Conservation (phyloP, 2,113 vertebrate species). For the Rattus rattus region DNA sequence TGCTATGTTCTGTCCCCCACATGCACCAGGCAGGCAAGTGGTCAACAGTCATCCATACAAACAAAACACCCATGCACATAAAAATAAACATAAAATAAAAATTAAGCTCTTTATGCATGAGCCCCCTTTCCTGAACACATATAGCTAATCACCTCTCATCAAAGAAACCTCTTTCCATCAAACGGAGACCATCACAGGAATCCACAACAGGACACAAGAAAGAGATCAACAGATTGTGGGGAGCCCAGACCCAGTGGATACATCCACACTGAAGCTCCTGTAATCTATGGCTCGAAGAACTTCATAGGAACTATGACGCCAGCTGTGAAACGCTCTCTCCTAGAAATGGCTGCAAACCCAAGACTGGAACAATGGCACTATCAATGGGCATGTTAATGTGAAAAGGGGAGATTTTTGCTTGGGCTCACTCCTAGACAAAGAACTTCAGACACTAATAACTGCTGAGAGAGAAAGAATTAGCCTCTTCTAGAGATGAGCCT, state of each 20-base stretch:
- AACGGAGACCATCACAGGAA: not conserved
- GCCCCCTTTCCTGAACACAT: not conserved
- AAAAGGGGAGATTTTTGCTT: not conserved
- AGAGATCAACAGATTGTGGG: not conserved
- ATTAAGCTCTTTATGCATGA: not conserved
- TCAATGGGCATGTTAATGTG: not conserved
- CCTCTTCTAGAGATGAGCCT: not conserved
- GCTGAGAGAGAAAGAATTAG: not conserved
- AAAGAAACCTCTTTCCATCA: not conserved
- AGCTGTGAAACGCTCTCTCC: not conserved
- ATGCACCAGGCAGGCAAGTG: not conserved
- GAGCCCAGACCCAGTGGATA: not conserved
- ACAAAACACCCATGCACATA: not conserved
- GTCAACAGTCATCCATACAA: not conserved
- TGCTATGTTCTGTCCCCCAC: not conserved
- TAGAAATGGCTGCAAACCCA: not conserved
- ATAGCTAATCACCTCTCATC: not conserved
- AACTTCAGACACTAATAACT: not conserved
- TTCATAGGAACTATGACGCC: not conserved
- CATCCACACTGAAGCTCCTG: not conserved
- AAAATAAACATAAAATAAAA: not conserved
- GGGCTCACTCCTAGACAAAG: not conserved
- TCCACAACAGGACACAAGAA: not conserved
- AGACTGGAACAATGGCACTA: not conserved
- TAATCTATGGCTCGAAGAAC: not conserved